These are phyloP conservation scores for Numida meleagris DNA, from an alignment of 2,113 vertebrate genomes.

Conservation along the genomic window DNA sequence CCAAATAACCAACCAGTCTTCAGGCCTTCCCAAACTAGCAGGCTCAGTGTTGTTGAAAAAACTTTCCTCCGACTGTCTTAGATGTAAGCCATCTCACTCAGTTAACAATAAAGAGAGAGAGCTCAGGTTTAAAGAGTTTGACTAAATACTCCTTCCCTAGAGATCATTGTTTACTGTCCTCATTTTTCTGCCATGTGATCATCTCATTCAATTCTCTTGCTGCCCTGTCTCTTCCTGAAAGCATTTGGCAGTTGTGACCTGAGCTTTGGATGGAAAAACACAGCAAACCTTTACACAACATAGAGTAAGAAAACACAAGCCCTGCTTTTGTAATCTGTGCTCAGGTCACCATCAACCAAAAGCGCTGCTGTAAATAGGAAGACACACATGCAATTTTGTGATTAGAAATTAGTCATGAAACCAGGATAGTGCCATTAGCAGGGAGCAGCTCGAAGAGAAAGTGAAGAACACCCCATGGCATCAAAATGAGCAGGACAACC, in stretches of 20 bases:
- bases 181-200: conserved; percentile 72
- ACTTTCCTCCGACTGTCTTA: not conserved
- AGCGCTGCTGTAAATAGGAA: not conserved
- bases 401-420: conserved; percentile 20
- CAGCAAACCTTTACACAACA: not conserved
- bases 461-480: conserved; percentile 39
- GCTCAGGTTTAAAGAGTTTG: conserved; percentile 55
- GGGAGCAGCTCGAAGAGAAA: conserved; percentile 20
- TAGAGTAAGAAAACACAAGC: conserved; percentile 11
- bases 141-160: conserved; percentile 57
- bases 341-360: conserved; percentile 12
- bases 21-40: conserved; percentile 8
- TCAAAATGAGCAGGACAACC: conserved; percentile 73
- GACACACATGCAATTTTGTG: not conserved
- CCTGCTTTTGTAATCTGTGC: not conserved
- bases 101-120: conserved; percentile 15
- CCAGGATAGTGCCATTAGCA: not conserved
- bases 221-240: conserved; percentile 47
- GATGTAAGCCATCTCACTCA: conserved; percentile 5
- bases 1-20: conserved; percentile 36
- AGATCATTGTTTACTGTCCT: conserved; percentile 69
- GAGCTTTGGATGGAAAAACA: conserved; percentile 57
- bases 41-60: not conserved
- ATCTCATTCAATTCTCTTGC: conserved; percentile 50
- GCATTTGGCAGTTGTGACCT: conserved; percentile 48